Base-by-base conservation (phyloP, 1,140 invertebrate species). In the Achroia grisella region DNA sequence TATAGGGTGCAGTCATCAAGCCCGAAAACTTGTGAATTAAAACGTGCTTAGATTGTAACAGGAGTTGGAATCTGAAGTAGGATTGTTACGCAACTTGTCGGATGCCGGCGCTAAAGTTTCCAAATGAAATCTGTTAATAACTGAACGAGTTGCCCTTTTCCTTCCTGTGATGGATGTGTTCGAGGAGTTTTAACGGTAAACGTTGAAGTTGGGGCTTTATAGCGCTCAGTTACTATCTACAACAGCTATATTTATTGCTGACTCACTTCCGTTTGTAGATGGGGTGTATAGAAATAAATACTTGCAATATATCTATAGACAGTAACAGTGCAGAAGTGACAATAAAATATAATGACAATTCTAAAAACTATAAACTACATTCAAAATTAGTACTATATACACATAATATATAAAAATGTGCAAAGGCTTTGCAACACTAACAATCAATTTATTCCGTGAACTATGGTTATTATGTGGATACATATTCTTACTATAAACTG, bases 1-100 rank as follows among this genome's bases (percentile, higher is more conserved):
- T 44, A 35, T 44, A 52, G 63, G 62, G 62, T 67, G 70, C 69
- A 76, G 50, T 80, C 74, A 80, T 82, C 72, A 75, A 68, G 68
- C 62, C 58, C 63, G 65, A 71, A 78, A 78, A 76, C 73, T 79
- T 78, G 62, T 60, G 71, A 76, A 82, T 79, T 82, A 77, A 79
- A 79, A 82, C 78, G 75, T 82, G 78, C 70, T 70, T 69, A 65
- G 73, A 69, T 76, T 79, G 51, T 62, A 56, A 53, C 52, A 46
- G 53, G 48, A 56, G 39, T 30, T 60, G 36, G 34, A 56, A 57
- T 48, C 36, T 45, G 46, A 46, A 56, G 41, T 52, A 69, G 57
- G 23, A 63, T 65, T 64, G 60, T 62, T 62, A 45, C 43, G 52
- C 15, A 48, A 56, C 40, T 47, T 39, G 40, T 39, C 42, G 43